Percentiles rank a stretch among this genome's conserved stretches.
Evolutionary conservation across 2,797 vertebrate species (phyloP).

Genomic region (Mus caroli): DNA sequence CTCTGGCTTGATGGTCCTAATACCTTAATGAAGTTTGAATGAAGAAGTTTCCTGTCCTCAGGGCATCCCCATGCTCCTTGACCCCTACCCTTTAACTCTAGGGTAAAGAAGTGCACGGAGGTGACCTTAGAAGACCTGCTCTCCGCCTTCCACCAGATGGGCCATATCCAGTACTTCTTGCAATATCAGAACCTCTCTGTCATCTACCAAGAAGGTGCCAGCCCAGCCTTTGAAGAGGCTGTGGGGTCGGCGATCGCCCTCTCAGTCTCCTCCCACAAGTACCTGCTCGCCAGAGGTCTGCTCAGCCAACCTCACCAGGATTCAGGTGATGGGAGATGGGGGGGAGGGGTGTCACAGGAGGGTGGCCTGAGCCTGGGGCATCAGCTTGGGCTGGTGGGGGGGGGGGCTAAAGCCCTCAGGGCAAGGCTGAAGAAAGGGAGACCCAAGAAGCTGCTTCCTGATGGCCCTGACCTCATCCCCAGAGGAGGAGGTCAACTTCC

Average conservation of each 20-base stretch:
- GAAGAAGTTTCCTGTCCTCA: background rate
- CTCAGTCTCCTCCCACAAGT: slow-evolving; percentile 94
- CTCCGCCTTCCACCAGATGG: slow-evolving; percentile 98
- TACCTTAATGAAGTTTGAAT: background rate
- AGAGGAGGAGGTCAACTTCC: slow-evolving; percentile 97
- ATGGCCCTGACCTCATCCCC: background rate
- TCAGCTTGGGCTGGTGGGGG: background rate
- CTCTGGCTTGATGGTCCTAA: background rate
- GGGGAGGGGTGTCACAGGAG: background rate
- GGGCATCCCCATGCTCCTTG: background rate
- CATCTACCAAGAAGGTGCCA: slow-evolving; percentile 94
- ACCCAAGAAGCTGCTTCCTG: background rate
- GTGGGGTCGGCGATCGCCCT: slow-evolving; percentile 94
- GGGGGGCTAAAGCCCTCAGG: background rate
- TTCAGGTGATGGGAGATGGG: slow-evolving; percentile 86
- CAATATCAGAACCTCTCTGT: slow-evolving; percentile 95
- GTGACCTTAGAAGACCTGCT: slow-evolving; percentile 97
- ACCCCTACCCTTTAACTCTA: slow-evolving; percentile 81
- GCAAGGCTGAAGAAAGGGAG: background rate
- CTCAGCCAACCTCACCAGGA: slow-evolving; percentile 92
- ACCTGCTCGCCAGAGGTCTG: slow-evolving; percentile 93
- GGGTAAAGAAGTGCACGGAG: slow-evolving; percentile 97
- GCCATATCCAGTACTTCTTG: slow-evolving; percentile 97
- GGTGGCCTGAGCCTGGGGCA: background rate
- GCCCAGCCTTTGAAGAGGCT: slow-evolving; percentile 97